A percentile compares a stretch with the other conserved stretches of the same genome.
These are phyloP conservation scores for Microcebus ravelobensis DNA, from an alignment of 2,113 vertebrate species.

Conservation along the genomic window DNA sequence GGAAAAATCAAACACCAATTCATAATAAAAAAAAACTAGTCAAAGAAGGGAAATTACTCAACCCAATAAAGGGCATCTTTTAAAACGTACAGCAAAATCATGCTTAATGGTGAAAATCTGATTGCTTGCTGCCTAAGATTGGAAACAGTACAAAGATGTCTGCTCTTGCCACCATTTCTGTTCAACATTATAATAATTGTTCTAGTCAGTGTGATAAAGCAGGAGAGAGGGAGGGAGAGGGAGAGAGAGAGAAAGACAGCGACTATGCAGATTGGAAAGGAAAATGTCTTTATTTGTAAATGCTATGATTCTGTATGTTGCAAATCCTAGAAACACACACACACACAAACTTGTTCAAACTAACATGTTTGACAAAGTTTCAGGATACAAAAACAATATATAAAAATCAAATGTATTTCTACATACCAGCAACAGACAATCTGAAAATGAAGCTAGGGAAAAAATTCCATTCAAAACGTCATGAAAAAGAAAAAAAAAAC, in stretches of 20 bases:
- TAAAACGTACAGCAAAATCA: not conserved
- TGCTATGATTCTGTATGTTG: no score
- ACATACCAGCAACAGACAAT: not conserved
- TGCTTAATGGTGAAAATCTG: not conserved
- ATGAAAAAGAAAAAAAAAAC: not conserved
- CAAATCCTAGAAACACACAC: no score
- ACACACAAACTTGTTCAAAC: not conserved
- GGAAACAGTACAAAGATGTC: not conserved
- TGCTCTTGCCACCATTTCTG: not conserved
- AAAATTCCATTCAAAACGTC: not conserved
- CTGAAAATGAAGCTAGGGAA: not conserved
- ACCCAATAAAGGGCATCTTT: not conserved
- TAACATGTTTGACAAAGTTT: not conserved
- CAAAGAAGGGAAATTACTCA: not conserved
- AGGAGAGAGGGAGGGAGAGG: no score
- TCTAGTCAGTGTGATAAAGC: not conserved
- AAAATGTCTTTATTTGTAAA: no score
- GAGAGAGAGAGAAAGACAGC: not conserved
- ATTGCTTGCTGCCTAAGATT: not conserved
- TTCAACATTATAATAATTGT: not conserved
- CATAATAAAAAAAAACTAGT: not conserved
- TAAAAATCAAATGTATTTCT: not conserved
- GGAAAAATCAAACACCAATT: not conserved
- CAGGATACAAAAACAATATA: not conserved
- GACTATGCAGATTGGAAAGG: not conserved